These are phyloP conservation scores for Paelopatides confundens DNA, from an alignment of 53 echinoderm and acorn worm species.

Conservation along the genomic window DNA sequence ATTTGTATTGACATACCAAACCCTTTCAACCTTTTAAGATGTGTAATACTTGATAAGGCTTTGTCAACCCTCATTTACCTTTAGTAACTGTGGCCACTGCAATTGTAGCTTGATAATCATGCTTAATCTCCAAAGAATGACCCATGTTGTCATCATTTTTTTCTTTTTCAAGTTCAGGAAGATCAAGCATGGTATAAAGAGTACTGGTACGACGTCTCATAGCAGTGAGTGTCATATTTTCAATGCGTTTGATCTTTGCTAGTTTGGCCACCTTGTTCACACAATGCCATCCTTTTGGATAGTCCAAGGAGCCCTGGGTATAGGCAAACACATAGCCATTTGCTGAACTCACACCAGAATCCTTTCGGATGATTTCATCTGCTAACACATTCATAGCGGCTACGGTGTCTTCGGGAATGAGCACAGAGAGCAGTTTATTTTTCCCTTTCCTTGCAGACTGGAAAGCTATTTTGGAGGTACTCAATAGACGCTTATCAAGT, in stretches of 20 bases:
- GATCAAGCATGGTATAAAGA: conserved; percentile 44
- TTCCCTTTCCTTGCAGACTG: conserved; percentile 74
- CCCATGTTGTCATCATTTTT: no score
- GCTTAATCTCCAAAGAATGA: no score
- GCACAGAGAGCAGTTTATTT: conserved; percentile 55
- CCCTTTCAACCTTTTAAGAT: no score
- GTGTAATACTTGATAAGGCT: no score
- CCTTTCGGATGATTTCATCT: conserved; percentile 48
- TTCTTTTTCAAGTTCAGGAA: no score
- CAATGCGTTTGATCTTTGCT: background rate
- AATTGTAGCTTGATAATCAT: no score
- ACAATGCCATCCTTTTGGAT: conserved; percentile 74
- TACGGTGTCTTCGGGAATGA: conserved; percentile 59
- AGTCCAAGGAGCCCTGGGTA: background rate
- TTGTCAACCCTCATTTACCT: no score
- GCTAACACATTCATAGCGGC: conserved; percentile 53
- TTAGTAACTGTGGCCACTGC: no score
- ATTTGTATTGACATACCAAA: no score
- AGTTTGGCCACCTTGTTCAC: conserved; percentile 36
- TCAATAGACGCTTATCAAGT: conserved; percentile 32
- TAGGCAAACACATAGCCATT: conserved; percentile 48
- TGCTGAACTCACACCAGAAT: conserved; percentile 4
- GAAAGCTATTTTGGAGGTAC: conserved; percentile 57
- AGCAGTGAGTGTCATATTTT: conserved; percentile 58
- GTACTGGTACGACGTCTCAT: conserved; percentile 61